Evolutionary conservation across 2,797 vertebrate species (phyloP).

Genomic region (Crenichthys baileyi): DNA sequence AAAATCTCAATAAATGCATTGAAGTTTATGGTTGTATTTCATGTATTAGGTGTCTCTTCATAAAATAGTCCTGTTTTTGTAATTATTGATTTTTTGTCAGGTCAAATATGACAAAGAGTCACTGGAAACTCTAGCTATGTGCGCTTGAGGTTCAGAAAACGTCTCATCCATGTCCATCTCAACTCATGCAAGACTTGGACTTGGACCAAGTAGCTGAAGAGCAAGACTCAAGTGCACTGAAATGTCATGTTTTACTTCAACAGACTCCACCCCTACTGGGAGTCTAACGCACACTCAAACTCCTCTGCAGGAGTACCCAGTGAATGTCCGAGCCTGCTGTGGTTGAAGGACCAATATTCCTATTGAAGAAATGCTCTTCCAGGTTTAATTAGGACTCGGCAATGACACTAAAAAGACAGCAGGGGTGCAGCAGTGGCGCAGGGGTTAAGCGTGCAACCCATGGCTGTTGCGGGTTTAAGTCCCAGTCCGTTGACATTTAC

Average conservation of each 20-base stretch:
- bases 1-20: background rate
- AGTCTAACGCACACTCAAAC: slow-evolving; percentile 47
- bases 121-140: slow-evolving; percentile 2
- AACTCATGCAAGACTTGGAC: slow-evolving; percentile 60
- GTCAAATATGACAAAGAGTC: background rate
- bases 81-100: background rate
- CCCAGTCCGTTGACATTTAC: too few species aligned
- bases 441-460: too few species aligned
- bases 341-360: slow-evolving; percentile 65
- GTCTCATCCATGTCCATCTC: slow-evolving; percentile 34
- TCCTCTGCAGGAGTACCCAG: slow-evolving; percentile 45
- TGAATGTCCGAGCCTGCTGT: slow-evolving; percentile 44
- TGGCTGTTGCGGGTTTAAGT: too few species aligned
- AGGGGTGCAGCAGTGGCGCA: too few species aligned
- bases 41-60: background rate
- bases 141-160: slow-evolving; percentile 29
- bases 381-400: slow-evolving; percentile 65
- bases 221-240: slow-evolving; percentile 46
- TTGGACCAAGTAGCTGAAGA: slow-evolving; percentile 34
- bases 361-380: slow-evolving; percentile 63
- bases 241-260: slow-evolving; percentile 57
- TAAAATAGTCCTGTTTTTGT: background rate
- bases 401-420: slow-evolving; percentile 49
- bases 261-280: slow-evolving; percentile 34
- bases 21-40: background rate